These are phyloP conservation scores for Tragelaphus strepsiceros DNA, from an alignment of 2,113 vertebrate species.

Conservation along the genomic window DNA sequence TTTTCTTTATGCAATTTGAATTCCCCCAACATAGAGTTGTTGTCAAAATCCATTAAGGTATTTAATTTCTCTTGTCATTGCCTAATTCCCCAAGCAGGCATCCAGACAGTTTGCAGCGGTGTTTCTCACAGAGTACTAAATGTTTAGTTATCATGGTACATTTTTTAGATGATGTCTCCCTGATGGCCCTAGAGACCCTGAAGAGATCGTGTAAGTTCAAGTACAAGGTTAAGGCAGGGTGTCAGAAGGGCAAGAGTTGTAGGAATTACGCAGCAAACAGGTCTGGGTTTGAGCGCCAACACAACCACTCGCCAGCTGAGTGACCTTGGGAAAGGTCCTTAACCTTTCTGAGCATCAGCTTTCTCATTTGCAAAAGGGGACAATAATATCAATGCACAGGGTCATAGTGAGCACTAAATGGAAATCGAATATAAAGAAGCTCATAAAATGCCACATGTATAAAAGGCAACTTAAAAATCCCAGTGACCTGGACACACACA, in stretches of 20 bases:
- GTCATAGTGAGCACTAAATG: neutral
- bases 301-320: neutral
- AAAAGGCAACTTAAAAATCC: neutral
- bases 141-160: constrained; percentile 56
- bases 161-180: neutral
- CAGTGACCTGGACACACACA: neutral
- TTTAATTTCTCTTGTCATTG: constrained; percentile 71
- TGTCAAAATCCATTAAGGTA: constrained; percentile 78
- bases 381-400: neutral
- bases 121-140: constrained; percentile 43
- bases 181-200: neutral
- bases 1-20: constrained; percentile 58
- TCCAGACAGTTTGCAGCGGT: constrained; percentile 30
- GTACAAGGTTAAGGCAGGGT: neutral
- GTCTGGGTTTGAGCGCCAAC: neutral
- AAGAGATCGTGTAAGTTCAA: constrained; percentile 26
- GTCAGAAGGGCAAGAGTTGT: neutral
- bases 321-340: neutral
- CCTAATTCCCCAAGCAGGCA: constrained; percentile 68
- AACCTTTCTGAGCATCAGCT: neutral
- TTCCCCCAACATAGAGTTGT: constrained; percentile 64
- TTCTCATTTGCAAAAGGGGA: constrained; percentile 2
- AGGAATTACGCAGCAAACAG: neutral
- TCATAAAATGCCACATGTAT: neutral
- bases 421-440: neutral